A percentile compares a stretch with the other conserved stretches of the same genome.
Conservation (phyloP, 2,888 invertebrate species). For the Himalopsyche kuldschensis region DNA sequence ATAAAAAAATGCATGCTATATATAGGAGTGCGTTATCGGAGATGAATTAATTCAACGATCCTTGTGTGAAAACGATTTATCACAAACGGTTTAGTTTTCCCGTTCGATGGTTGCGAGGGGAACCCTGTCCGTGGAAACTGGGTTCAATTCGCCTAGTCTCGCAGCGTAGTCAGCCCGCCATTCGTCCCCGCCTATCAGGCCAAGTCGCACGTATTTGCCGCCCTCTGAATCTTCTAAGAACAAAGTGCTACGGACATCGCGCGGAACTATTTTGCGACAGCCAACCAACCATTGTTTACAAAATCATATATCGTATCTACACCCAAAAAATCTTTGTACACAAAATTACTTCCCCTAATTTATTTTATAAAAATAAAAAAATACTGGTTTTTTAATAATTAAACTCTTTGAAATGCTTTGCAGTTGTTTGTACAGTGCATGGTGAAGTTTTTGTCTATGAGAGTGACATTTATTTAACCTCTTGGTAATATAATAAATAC, state of each 20-base stretch:
- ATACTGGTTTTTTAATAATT: neutral
- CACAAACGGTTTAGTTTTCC: neutral
- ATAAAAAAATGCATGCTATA: too few species aligned
- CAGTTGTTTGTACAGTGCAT: neutral
- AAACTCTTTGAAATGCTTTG: neutral
- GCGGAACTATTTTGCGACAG: neutral
- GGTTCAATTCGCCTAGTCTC: slow-evolving; percentile 49
- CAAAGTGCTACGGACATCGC: neutral
- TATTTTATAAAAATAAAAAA: neutral
- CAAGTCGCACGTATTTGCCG: slow-evolving; percentile 39
- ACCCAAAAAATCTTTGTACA: too few species aligned
- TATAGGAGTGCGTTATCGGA: too few species aligned
- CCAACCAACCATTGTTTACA: neutral
- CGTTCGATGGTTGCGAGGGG: neutral
- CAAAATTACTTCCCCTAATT: neutral
- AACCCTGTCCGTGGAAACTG: neutral
- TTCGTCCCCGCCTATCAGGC: slow-evolving; percentile 44
- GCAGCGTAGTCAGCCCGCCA: slow-evolving; percentile 50
- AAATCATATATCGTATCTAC: neutral
- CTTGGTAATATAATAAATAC: too few species aligned
- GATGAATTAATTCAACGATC: neutral
- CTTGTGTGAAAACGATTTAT: neutral
- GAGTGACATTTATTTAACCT: neutral
- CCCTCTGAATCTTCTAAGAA: neutral
- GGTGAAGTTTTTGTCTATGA: neutral